Evolutionary conservation across 2,888 invertebrate genomes (phyloP).

Genomic region (Cryptocephalus moraei): DNA sequence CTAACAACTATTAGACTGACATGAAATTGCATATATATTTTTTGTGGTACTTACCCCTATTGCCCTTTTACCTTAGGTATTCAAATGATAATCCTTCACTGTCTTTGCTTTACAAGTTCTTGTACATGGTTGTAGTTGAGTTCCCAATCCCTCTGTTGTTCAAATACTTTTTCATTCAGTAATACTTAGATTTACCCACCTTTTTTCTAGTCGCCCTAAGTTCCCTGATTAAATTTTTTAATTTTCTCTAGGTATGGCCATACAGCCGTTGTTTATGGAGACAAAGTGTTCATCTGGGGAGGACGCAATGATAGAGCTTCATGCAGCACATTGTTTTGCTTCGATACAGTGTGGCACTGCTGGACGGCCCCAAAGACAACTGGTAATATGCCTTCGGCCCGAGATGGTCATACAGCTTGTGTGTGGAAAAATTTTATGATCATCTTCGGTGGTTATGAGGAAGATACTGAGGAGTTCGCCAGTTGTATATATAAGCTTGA

Average conservation of each 20-base stretch:
- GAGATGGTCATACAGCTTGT: slow-evolving; percentile 89
- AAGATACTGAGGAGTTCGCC: slow-evolving; percentile 69
- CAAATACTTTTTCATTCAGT: too few relatives aligned
- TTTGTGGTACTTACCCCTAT: too few relatives aligned
- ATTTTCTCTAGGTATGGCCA: slow-evolving; percentile 60
- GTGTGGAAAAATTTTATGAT: slow-evolving; percentile 71
- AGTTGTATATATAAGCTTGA: slow-evolving; percentile 68
- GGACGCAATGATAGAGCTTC: slow-evolving; percentile 79
- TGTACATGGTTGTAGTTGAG: too few relatives aligned
- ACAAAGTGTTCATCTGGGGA: slow-evolving; percentile 82
- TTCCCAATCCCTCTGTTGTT: too few relatives aligned
- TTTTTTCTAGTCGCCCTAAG: too few relatives aligned
- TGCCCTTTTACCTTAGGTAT: too few relatives aligned
- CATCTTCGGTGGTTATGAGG: slow-evolving; percentile 87
- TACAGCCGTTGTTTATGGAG: slow-evolving; percentile 71
- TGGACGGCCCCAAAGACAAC: slow-evolving; percentile 58
- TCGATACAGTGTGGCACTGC: slow-evolving; percentile 58
- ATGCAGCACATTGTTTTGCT: slow-evolving; percentile 72
- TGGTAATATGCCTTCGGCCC: slow-evolving; percentile 66
- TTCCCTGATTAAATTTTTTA: too few relatives aligned
- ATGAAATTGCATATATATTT: too few relatives aligned
- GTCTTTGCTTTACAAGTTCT: too few relatives aligned
- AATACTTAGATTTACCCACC: too few relatives aligned
- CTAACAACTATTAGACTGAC: too few relatives aligned
- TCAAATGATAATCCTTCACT: too few relatives aligned